Percentiles rank a stretch among this genome's conserved stretches.
phyloP scores from a whole-genome alignment of 2,113 vertebrate genomes.

The Candoia aspera region DNA sequence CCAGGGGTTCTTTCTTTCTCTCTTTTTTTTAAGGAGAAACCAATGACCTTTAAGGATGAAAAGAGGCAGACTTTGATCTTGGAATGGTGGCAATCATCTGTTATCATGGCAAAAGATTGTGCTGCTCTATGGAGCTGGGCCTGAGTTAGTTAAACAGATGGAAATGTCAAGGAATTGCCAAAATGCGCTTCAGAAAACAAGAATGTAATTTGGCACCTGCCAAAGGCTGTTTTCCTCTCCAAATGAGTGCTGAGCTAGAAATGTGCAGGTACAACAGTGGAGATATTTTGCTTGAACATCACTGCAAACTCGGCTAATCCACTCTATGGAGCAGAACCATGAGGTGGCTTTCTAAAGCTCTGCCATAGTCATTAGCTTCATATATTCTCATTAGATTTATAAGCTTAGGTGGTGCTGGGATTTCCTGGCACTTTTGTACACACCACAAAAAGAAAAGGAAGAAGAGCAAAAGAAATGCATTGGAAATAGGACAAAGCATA shows the following conservation, averaged over 20 bases:
- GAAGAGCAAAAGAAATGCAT: constrained; percentile 62
- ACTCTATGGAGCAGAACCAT: constrained; percentile 51
- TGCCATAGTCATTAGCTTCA: constrained; percentile 66
- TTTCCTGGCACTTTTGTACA: constrained; percentile 63
- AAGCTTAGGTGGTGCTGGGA: constrained; percentile 65
- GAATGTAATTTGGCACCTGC: constrained; percentile 12
- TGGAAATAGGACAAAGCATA: constrained; percentile 72
- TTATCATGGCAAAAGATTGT: background rate
- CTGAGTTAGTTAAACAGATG: constrained; percentile 45
- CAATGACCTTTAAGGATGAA: too few relatives aligned
- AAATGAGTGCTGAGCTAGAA: constrained; percentile 3
- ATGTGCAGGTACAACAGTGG: constrained; percentile 18
- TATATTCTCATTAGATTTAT: constrained; percentile 74
- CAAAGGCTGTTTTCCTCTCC: constrained; percentile 13
- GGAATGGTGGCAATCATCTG: background rate
- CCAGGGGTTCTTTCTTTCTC: background rate
- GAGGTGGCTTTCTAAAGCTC: constrained; percentile 60
- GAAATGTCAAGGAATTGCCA: constrained; percentile 31
- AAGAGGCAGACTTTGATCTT: background rate
- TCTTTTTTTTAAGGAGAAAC: background rate
- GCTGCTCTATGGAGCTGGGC: background rate
- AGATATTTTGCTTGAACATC: constrained; percentile 23
- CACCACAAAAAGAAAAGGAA: constrained; percentile 67
- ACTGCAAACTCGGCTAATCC: constrained; percentile 36
- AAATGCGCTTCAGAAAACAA: constrained; percentile 27